Conservation (phyloP, 2,888 invertebrate species). For the Oxystoma pomonae region DNA sequence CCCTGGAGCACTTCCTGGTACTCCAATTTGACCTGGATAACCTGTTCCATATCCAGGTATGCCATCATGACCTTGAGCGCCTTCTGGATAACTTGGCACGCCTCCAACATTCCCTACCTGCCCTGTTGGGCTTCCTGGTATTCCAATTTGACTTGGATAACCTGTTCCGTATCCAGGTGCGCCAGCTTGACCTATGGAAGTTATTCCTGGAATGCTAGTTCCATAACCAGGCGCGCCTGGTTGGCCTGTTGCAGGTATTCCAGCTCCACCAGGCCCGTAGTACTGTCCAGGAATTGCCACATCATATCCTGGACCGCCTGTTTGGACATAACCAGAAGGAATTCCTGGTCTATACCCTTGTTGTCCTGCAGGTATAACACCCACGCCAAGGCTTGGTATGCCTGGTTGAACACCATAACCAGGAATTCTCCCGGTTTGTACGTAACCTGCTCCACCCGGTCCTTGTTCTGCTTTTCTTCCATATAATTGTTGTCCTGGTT, state of each 20-base stretch:
- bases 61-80: constrained; percentile 9
- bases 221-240: constrained; percentile 2
- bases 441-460: constrained; percentile 12
- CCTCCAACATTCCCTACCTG: constrained; percentile 2
- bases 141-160: constrained; percentile 13
- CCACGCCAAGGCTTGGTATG: not conserved
- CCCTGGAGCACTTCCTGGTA: not conserved
- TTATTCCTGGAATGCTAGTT: not conserved
- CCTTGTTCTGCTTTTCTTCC: not conserved
- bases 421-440: not conserved
- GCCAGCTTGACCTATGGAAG: not conserved
- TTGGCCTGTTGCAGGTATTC: constrained; percentile 12
- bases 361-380: not conserved
- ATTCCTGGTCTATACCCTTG: not conserved
- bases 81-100: constrained; percentile 14
- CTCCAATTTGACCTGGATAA: constrained; percentile 23
- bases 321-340: not conserved
- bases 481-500: not conserved
- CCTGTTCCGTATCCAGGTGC: constrained; percentile 6
- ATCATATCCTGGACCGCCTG: constrained; percentile 11
- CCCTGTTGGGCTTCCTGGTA: constrained; percentile 16
- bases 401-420: not conserved
- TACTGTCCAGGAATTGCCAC: not conserved
- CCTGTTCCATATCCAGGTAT: constrained; percentile 3
- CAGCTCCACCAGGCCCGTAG: constrained; percentile 10